A percentile compares a stretch with the other conserved stretches of the same genome.
These are phyloP conservation scores for Microtus ochrogaster DNA, from an alignment of 2,113 vertebrate species.

Conservation along the genomic window DNA sequence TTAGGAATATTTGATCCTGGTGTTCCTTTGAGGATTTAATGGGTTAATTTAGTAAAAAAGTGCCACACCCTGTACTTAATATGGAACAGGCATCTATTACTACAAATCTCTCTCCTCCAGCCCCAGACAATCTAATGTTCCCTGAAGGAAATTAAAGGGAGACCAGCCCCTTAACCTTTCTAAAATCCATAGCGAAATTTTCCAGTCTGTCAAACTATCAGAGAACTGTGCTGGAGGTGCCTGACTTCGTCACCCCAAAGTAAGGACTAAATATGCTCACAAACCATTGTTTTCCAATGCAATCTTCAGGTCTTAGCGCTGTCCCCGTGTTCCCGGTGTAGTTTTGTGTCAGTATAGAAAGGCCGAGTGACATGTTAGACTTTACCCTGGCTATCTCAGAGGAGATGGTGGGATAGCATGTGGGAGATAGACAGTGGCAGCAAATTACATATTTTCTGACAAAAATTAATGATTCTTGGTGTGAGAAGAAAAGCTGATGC, in stretches of 20 bases:
- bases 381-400: not conserved
- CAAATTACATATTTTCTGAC: not conserved
- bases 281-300: not conserved
- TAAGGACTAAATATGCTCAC: not conserved
- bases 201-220: not conserved
- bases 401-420: not conserved
- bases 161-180: not conserved
- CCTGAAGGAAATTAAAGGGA: not conserved
- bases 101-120: not conserved
- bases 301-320: not conserved
- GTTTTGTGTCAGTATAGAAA: not conserved
- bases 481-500: not conserved
- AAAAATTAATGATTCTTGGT: not conserved
- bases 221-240: not conserved
- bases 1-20: not conserved
- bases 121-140: not conserved
- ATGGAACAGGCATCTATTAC: not conserved
- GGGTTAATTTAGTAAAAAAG: not conserved
- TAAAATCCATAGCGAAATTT: not conserved
- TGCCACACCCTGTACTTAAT: not conserved
- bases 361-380: not conserved
- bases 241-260: not conserved
- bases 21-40: conserved; percentile 19
- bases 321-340: not conserved
- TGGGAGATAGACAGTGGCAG: not conserved